Percentiles rank a stretch among this genome's conserved stretches.
Conservation (phyloP, 2,113 vertebrate species). For the Oryzias melastigma region DNA sequence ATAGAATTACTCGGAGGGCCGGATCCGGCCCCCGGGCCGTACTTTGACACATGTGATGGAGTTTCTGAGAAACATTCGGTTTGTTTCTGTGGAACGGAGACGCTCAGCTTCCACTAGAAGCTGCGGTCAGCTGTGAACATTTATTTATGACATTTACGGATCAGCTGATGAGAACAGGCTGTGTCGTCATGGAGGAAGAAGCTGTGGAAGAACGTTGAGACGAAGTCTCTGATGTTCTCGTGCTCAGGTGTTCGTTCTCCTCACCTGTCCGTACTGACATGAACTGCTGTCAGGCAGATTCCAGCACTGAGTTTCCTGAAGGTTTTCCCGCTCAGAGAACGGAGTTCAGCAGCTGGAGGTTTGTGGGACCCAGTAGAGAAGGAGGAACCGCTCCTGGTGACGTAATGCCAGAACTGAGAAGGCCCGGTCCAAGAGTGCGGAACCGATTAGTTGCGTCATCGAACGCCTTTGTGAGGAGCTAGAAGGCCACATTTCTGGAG, state of each 20-base stretch:
- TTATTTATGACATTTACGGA: background rate
- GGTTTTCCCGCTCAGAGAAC: background rate
- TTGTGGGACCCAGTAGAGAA: background rate
- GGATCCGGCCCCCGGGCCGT: too few species aligned
- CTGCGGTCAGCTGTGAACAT: too few species aligned
- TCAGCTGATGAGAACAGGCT: slow-evolving; percentile 8
- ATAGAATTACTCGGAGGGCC: too few species aligned
- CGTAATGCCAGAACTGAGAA: background rate
- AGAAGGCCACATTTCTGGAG: too few species aligned
- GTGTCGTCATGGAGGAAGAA: slow-evolving; percentile 1
- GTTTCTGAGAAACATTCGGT: too few species aligned
- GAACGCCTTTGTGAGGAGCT: too few species aligned
- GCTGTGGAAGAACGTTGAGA: slow-evolving; percentile 5
- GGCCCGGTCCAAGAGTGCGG: slow-evolving; percentile 18
- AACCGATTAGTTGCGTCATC: slow-evolving; percentile 26
- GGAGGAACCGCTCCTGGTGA: slow-evolving; percentile 8
- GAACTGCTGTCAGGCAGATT: too few species aligned
- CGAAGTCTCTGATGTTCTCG: background rate
- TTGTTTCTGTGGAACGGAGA: too few species aligned
- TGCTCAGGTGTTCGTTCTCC: too few species aligned
- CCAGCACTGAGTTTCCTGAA: background rate
- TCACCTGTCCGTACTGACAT: too few species aligned
- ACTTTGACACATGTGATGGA: too few species aligned
- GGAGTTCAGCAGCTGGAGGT: background rate
- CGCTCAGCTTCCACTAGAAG: too few species aligned